Percentiles rank a stretch among this genome's conserved stretches.
phyloP scores from a whole-genome alignment of 1,140 invertebrate species.

The Cylas formicarius region DNA sequence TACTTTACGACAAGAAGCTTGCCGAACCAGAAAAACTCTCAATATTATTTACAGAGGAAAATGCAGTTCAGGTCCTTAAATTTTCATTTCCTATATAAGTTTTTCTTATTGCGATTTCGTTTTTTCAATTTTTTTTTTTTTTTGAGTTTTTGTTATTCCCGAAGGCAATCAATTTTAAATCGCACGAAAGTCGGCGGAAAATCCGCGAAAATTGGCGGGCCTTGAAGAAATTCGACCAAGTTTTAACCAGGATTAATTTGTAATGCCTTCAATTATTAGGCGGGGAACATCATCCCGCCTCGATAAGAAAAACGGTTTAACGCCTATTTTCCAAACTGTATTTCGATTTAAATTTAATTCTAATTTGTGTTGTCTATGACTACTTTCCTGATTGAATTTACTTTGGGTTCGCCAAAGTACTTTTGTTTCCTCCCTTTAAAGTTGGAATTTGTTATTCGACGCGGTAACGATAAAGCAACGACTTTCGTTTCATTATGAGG shows the following conservation, averaged over 20 bases:
- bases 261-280: conserved; percentile 12
- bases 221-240: too few species aligned
- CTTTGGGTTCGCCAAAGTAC: neutral
- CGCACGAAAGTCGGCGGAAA: too few species aligned
- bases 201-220: too few species aligned
- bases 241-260: conserved; percentile 13
- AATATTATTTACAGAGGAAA: conserved; percentile 72
- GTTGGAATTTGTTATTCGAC: too few species aligned
- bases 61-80: conserved; percentile 61
- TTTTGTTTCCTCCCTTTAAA: neutral
- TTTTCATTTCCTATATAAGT: conserved; percentile 31
- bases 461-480: too few species aligned
- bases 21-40: conserved; percentile 61
- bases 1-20: conserved; percentile 66
- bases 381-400: conserved; percentile 6
- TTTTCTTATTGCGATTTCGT: too few species aligned
- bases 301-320: too few species aligned
- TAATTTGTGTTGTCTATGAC: neutral
- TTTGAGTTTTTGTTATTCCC: too few species aligned
- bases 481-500: too few species aligned
- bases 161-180: too few species aligned
- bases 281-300: too few species aligned
- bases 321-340: neutral
- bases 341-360: conserved; percentile 6
- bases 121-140: too few species aligned